Base-by-base conservation (phyloP, 1,140 invertebrate species). In the Micrasema minimum region DNA sequence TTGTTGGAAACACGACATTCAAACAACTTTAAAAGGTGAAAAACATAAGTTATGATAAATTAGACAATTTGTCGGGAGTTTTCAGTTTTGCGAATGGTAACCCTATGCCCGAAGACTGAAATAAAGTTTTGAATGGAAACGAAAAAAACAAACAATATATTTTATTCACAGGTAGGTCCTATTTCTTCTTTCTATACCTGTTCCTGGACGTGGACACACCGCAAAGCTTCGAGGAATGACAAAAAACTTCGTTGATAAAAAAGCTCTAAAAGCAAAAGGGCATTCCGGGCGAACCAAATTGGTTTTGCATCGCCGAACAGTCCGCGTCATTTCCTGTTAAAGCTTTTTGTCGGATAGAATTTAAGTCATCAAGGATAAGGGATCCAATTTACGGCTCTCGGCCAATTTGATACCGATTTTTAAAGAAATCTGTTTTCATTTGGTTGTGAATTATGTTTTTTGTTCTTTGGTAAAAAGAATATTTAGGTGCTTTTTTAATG, bases 321-420 rank as follows among this genome's bases (percentile, higher is more conserved):
- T 48, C 62, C 69, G 71, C 69, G 69, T 75, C 72, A 75, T 75
- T 75, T 75, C 72, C 72, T 75, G 72, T 71, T n/a, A n/a, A 51
- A 55, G n/a, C 62, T 71, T 74, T 75, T 75, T 48, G 55, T 67
- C 38, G 51, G 61, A 7, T n/a, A n/a, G 31, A 57, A 37, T 55
- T 45, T 14, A 45, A 45, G 12, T 45, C 18, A 16, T 45, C 1
- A 6, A 45, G 43, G 43, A 45, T 45, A 45, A 45, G 20, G 46
- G 48, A 51, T 51, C 16, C 22, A 51, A 51, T 51, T 51, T 51
- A 51, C 11, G 16, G 12, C 20, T 23, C 48, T 51, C 20, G 18
- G 48, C 48, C 48, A 51, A 51, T 51, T 51, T 51, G 48, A 23
- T 20, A 23, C 20, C 20, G 22, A 20, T 51, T 23, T 45, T n/a